Percentiles rank a stretch among this genome's conserved stretches.
Evolutionary conservation across 2,888 invertebrate species (phyloP).

Genomic region (Axea sp.): DNA sequence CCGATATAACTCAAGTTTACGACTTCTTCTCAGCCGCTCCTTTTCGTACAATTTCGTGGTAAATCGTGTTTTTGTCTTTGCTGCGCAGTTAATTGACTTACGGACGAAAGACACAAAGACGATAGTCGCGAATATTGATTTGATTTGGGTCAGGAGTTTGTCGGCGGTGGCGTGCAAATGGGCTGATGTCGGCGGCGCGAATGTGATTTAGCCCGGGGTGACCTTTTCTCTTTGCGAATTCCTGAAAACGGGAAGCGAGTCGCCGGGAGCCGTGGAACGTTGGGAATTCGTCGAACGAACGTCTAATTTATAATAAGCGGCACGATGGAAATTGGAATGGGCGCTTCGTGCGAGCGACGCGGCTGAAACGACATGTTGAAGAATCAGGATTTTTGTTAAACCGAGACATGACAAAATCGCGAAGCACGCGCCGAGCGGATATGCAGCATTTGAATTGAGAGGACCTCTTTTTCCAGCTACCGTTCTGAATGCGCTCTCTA

Average conservation of each 20-base stretch:
- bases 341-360: constrained; percentile 21
- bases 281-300: too few species aligned
- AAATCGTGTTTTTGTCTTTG: constrained; percentile 61
- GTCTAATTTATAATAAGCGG: too few species aligned
- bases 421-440: constrained; percentile 58
- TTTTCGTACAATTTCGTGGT: constrained; percentile 64
- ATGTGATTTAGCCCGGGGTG: too few species aligned
- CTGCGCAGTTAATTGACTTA: constrained; percentile 58
- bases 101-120: constrained; percentile 31
- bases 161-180: too few species aligned
- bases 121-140: constrained; percentile 42
- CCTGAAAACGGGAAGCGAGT: too few species aligned
- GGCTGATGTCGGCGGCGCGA: too few species aligned
- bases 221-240: too few species aligned
- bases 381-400: constrained; percentile 49
- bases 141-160: constrained; percentile 30
- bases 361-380: constrained; percentile 3
- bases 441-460: constrained; percentile 59
- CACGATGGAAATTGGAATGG: constrained; percentile 13
- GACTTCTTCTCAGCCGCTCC: constrained; percentile 73
- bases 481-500: constrained; percentile 72
- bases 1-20: constrained; percentile 78
- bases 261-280: too few species aligned
- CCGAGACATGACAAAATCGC: constrained; percentile 53
- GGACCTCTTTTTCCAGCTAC: constrained; percentile 64